These are phyloP conservation scores for Serripes groenlandicus DNA, from an alignment of 2,888 invertebrate genomes.

Conservation along the genomic window DNA sequence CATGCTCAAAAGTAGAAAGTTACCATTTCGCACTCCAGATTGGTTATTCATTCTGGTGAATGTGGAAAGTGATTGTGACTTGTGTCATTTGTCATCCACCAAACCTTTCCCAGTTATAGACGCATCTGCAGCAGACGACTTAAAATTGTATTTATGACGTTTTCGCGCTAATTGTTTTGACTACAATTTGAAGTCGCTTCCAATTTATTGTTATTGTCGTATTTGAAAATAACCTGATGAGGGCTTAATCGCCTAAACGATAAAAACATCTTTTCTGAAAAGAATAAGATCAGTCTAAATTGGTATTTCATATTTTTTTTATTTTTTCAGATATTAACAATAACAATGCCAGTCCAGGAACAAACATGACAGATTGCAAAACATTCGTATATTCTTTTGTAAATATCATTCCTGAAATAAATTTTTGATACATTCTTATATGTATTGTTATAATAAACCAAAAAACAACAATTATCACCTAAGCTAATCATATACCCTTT, in stretches of 20 bases:
- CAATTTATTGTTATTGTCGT: neutral
- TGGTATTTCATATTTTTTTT: conserved; percentile 21
- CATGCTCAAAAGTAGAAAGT: too few species aligned
- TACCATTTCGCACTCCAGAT: too few species aligned
- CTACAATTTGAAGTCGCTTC: neutral
- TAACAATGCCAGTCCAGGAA: conserved; percentile 81
- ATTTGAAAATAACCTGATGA: neutral
- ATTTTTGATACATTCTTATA: neutral
- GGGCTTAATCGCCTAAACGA: too few species aligned
- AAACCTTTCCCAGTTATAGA: too few species aligned
- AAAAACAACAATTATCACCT: neutral
- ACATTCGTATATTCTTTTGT: neutral
- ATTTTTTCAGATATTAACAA: conserved; percentile 78
- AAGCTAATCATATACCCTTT: neutral
- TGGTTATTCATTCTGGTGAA: too few species aligned
- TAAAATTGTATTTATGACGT: too few species aligned
- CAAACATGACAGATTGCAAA: conserved; percentile 24
- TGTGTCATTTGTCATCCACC: too few species aligned
- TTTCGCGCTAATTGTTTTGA: neutral
- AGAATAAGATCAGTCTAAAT: too few species aligned
- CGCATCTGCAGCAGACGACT: too few species aligned
- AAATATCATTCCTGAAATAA: neutral
- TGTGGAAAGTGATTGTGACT: too few species aligned
- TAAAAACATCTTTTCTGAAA: too few species aligned
- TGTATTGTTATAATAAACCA: neutral